Evolutionary conservation across 2,113 vertebrate genomes (phyloP).

Genomic region (Neofelis nebulosa): DNA sequence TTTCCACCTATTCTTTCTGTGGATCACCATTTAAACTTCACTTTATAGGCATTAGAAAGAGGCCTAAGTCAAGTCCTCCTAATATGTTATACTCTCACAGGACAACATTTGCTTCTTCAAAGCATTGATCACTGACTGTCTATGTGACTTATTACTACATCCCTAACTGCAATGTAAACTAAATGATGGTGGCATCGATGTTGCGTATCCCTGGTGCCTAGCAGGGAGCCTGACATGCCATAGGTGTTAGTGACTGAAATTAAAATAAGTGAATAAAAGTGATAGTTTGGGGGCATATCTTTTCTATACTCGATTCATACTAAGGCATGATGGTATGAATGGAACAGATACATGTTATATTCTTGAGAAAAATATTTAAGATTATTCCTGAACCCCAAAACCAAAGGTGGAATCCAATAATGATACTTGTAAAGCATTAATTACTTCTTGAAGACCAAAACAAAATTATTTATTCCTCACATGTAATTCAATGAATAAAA

Average conservation of each 20-base stretch:
- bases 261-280: background rate
- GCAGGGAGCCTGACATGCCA: background rate
- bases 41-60: background rate
- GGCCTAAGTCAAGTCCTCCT: background rate
- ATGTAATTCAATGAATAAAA: background rate
- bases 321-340: background rate
- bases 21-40: background rate
- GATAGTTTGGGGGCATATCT: too few species aligned
- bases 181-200: too few species aligned
- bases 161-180: background rate
- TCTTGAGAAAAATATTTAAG: background rate
- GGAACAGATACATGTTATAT: background rate
- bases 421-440: background rate
- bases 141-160: background rate
- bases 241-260: background rate
- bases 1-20: background rate
- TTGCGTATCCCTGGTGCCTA: too few species aligned
- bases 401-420: background rate
- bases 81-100: background rate
- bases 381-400: background rate
- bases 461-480: background rate
- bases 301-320: background rate
- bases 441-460: background rate
- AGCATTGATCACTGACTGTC: background rate
- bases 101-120: background rate